Evolutionary conservation across 2,888 invertebrate species (phyloP), one percentile per base, ranked within the genome.

Genomic region (Antheraea yamamai): DNA sequence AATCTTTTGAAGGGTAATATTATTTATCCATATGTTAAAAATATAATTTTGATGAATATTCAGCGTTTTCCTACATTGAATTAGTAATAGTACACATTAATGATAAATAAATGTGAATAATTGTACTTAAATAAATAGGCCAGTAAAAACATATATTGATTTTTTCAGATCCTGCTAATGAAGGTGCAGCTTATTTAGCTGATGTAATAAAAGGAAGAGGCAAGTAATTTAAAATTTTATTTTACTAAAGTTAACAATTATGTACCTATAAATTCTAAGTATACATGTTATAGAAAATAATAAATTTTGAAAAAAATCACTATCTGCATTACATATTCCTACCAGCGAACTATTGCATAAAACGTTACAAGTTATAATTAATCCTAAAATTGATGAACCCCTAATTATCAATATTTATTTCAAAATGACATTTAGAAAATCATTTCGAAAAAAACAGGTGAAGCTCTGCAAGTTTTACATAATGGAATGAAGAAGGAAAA

Each of bases 181-280:
- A 90, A 80, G 90, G 89, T 10, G 85, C 91, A 20, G 86, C 89
- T 2, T 79, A 91, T 80, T 78, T 92, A 64, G 76, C 89, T 14
- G 86, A 92, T 76, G 52, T 85, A 1, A 79, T 91, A 14, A 84
- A 88, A 83, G 90, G 86, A 75, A 85, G 89, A 87, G 91, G 92
- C 64, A 71, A 77, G n/a, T 26, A 23, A 58, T 10, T 23, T 1
- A 14, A 66, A 18, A 30, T 10, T 30, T 30, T 30, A 16, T 30
- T 26, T 64, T 64, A 26, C 23, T 7, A 64, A 26, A 64, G 2
- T 23, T 14, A n/a, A 20, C 3, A 58, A 4, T 7, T n/a, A 39
- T 39, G 4, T 39, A 4, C 4, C 4, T 35, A 35, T 35, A n/a
- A 35, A 35, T 35, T 35, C 2, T 4, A 4, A 18, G 18, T 55